phyloP scores from a whole-genome alignment of 2,888 invertebrate species.

The Leistus spinibarbis region DNA sequence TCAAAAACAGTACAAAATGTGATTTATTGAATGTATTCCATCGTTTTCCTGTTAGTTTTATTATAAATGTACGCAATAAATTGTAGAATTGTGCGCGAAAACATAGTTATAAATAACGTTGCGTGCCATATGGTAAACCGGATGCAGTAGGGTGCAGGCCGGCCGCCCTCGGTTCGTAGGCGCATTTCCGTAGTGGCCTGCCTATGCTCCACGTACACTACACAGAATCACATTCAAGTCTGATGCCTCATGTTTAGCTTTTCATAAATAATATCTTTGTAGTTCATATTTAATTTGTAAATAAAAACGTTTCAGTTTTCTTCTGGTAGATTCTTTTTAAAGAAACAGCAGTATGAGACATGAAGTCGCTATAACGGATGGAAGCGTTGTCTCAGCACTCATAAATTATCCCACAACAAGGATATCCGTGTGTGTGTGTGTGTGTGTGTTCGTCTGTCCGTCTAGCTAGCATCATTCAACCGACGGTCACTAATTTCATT shows the following conservation, averaged over 20 bases:
- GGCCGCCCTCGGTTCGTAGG: conserved; percentile 9
- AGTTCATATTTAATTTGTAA: no score
- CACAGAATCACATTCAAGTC: neutral
- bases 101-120: neutral
- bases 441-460: neutral
- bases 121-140: conserved; percentile 5
- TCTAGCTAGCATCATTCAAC: neutral
- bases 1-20: no score
- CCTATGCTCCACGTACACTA: neutral
- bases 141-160: conserved; percentile 6
- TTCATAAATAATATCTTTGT: no score
- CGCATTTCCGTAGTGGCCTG: conserved; percentile 4
- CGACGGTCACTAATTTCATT: neutral
- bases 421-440: conserved; percentile 7
- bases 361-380: conserved; percentile 5
- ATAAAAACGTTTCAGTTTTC: no score
- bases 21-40: no score
- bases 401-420: conserved; percentile 16
- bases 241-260: no score
- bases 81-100: neutral
- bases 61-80: no score
- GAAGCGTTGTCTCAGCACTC: conserved; percentile 12
- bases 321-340: neutral
- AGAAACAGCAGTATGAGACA: neutral
- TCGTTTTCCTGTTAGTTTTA: no score